These are phyloP conservation scores for Aphaenogaster rudis DNA, from an alignment of 1,140 invertebrate species.

Conservation along the genomic window DNA sequence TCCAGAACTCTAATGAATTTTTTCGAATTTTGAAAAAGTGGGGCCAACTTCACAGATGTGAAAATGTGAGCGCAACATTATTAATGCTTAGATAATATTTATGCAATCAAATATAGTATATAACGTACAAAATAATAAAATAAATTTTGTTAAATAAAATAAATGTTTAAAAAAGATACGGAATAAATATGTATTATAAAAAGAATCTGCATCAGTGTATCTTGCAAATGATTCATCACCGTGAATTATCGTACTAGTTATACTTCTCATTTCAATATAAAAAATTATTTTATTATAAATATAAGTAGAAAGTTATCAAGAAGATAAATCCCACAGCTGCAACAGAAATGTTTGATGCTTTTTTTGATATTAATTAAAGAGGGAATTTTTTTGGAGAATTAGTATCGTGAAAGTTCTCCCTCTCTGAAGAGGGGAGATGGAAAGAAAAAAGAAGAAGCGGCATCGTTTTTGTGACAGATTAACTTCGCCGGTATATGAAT, in stretches of 20 bases:
- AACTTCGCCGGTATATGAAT: constrained; percentile 24
- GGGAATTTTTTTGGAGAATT: background rate
- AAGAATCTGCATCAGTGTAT: background rate
- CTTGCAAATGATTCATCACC: background rate
- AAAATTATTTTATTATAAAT: background rate
- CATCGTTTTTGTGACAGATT: background rate
- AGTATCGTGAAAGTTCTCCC: background rate
- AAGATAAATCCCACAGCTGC: background rate
- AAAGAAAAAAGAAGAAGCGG: background rate
- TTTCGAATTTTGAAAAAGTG: no score
- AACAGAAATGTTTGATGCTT: background rate
- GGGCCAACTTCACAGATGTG: no score
- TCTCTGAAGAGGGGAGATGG: background rate
- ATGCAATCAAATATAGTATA: background rate
- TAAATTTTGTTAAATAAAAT: constrained; percentile 24
- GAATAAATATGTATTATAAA: background rate
- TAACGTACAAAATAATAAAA: background rate
- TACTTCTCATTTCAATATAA: background rate
- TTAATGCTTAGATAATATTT: background rate
- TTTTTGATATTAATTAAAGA: background rate
- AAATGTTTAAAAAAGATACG: background rate
- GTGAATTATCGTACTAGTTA: background rate
- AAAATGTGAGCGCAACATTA: background rate
- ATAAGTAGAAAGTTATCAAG: background rate
- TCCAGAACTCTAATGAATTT: no score